phyloP scores from a whole-genome alignment of 92 coral and sea anemone genomes.

The Micromussa lordhowensis region DNA sequence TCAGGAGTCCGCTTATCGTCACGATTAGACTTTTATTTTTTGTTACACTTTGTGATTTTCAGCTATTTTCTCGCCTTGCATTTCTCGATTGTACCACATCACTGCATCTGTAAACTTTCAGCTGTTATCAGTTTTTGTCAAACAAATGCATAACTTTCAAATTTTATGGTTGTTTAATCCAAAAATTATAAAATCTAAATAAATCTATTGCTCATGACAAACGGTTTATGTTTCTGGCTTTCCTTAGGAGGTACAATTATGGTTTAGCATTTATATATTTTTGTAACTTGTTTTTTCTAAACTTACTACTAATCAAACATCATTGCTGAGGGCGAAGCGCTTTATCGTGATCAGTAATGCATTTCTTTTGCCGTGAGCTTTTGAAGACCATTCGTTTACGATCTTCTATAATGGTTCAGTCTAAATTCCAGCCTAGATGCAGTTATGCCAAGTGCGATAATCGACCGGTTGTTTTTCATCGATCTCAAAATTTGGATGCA shows the following conservation, averaged over 20 bases:
- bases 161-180: conserved; percentile 22
- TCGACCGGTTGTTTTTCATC: conserved; percentile 12
- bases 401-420: neutral
- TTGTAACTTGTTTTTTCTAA: conserved; percentile 21
- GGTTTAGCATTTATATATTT: conserved; percentile 27
- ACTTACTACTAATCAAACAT: conserved; percentile 16
- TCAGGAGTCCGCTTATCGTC: conserved; percentile 2
- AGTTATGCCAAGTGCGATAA: neutral
- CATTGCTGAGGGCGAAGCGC: neutral
- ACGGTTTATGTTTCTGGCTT: conserved; percentile 10
- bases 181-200: conserved; percentile 25
- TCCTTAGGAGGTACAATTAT: conserved; percentile 45
- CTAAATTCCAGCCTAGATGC: neutral
- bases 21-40: conserved; percentile 8
- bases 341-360: neutral
- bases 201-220: conserved; percentile 28
- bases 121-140: neutral
- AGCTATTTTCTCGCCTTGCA: neutral
- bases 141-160: neutral
- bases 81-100: neutral
- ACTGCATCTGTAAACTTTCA: neutral
- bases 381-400: neutral
- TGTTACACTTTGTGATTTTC: neutral
- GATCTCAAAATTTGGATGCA: neutral
- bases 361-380: neutral